phyloP scores from a whole-genome alignment of 2,888 invertebrate genomes.

The Physocephala rufipes region DNA sequence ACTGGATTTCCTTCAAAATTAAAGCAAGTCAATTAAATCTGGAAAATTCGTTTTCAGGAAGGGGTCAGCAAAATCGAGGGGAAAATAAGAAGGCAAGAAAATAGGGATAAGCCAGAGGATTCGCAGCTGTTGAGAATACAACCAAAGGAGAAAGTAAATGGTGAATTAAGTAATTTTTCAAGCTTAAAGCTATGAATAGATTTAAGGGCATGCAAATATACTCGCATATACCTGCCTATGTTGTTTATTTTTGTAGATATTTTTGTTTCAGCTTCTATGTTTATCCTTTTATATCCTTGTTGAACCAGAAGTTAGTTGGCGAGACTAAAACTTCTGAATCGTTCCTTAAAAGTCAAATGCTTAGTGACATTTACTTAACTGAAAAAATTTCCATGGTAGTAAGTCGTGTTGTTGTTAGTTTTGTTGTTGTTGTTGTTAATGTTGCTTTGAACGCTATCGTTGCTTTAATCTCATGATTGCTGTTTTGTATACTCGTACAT shows the following conservation, averaged over 20 bases:
- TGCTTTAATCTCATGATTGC: too few relatives aligned
- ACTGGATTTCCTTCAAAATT: too few relatives aligned
- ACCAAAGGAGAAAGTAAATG: background rate
- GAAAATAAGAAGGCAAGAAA: background rate
- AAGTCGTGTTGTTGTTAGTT: conserved; percentile 11
- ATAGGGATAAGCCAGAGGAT: background rate
- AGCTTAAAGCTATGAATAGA: too few relatives aligned
- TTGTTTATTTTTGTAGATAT: background rate
- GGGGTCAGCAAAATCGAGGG: background rate
- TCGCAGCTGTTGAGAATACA: background rate
- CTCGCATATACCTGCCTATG: too few relatives aligned
- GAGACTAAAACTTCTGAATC: too few relatives aligned
- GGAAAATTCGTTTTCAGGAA: too few relatives aligned
- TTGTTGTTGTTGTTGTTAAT: conserved; percentile 12
- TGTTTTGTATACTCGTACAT: too few relatives aligned
- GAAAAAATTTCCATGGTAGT: conserved; percentile 16
- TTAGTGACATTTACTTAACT: conserved; percentile 30
- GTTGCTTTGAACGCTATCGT: background rate
- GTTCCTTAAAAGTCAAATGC: conserved; percentile 14
- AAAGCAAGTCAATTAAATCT: too few relatives aligned
- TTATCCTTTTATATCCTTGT: background rate
- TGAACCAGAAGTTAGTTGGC: too few relatives aligned
- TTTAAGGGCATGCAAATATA: too few relatives aligned
- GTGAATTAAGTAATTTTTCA: background rate
- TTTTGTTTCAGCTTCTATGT: too few relatives aligned